phyloP scores from a whole-genome alignment of 1,140 invertebrate species.

The Bombus waltoni region DNA sequence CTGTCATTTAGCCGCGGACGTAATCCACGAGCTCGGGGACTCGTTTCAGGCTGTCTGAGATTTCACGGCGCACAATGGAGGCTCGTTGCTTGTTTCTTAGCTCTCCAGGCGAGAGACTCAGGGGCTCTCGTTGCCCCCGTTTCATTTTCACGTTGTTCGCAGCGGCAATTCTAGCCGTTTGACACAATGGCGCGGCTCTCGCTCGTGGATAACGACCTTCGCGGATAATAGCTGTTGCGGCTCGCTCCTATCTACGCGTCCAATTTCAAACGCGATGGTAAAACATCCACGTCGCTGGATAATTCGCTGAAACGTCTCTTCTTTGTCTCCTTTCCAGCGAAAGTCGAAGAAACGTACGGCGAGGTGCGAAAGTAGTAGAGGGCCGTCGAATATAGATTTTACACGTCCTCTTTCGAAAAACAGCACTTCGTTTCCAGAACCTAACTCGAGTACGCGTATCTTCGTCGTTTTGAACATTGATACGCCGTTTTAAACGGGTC shows the following conservation, averaged over 20 bases:
- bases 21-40: conserved; percentile 21
- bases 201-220: conserved; percentile 61
- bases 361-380: too few species aligned
- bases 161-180: conserved; percentile 55
- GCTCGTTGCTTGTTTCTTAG: conserved; percentile 31
- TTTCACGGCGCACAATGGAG: conserved; percentile 54
- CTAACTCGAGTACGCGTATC: too few species aligned
- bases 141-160: conserved; percentile 62
- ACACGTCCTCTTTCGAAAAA: too few species aligned
- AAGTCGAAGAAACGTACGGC: background rate
- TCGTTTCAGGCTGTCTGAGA: conserved; percentile 19
- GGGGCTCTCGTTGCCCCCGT: conserved; percentile 54
- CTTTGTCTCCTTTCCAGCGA: background rate
- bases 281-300: conserved; percentile 1
- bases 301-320: conserved; percentile 17
- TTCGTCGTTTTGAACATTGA: too few species aligned
- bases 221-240: conserved; percentile 46
- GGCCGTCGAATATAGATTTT: too few species aligned
- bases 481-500: too few species aligned
- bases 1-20: conserved; percentile 29
- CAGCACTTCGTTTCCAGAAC: too few species aligned
- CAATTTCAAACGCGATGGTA: conserved; percentile 7
- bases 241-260: background rate
- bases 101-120: background rate
- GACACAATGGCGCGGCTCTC: conserved; percentile 52